A percentile compares a stretch with the other conserved stretches of the same genome.
These are phyloP conservation scores for Axis porcinus DNA, from an alignment of 2,113 vertebrate genomes.

Conservation along the genomic window DNA sequence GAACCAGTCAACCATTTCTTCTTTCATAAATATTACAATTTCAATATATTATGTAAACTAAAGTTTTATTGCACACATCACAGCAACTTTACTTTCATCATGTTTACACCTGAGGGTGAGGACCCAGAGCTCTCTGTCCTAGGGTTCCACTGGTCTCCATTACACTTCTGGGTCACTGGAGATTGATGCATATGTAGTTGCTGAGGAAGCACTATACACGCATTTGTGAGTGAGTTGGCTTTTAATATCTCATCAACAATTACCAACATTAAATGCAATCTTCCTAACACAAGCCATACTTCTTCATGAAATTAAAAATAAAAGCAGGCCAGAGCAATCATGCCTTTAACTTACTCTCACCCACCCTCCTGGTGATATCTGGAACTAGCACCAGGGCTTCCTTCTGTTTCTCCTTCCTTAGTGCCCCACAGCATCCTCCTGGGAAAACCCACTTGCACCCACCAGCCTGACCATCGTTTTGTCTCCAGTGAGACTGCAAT, in stretches of 20 bases:
- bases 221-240: not conserved
- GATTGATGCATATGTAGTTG: not conserved
- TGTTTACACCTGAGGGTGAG: not conserved
- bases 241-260: slow-evolving; percentile 6
- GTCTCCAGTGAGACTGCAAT: not conserved
- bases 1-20: not conserved
- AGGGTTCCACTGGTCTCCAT: not conserved
- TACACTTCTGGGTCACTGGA: not conserved
- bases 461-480: not conserved
- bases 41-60: not conserved
- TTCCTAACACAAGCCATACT: not conserved
- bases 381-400: not conserved
- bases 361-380: not conserved
- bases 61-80: not conserved
- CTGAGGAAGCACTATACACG: not conserved
- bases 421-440: not conserved
- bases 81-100: not conserved
- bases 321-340: not conserved
- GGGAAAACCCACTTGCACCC: not conserved
- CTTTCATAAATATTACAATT: not conserved
- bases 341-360: not conserved
- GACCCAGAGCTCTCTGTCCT: not conserved
- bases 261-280: not conserved
- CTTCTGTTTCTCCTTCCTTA: not conserved
- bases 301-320: slow-evolving; percentile 11